Evolutionary conservation across 2,113 vertebrate genomes (phyloP), one percentile per base, ranked within the genome.

Genomic region (Lasiurus cinereus): DNA sequence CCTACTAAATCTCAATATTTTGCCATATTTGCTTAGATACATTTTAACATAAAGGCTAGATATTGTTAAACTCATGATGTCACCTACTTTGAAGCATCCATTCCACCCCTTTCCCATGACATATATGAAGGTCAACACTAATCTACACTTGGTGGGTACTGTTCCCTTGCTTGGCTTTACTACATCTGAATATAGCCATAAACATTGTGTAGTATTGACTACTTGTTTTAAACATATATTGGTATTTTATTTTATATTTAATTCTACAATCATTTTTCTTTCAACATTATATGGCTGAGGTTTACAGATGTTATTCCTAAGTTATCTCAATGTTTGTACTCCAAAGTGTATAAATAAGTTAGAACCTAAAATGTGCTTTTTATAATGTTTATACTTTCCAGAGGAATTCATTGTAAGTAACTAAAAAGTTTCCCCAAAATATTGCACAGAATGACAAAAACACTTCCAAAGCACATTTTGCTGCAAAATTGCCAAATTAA

Each of bases 211-310:
- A 19, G 15, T 15, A 67, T 21, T 54, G 39, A 39, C 14, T 24
- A 64, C 6, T 84, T 84, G 8, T 46, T 82, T 82, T 74, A 64
- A 14, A 62, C 12, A 48, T 22, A 29, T 62, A 39, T 24, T 54
- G 11, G 8, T 79, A 50, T 50, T 16, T 18, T 59, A 56, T 72
- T 96, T 95, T 90, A 50, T 31, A 90, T 64, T 92, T 80, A 69
- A 64, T 74, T 87, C 29, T 93, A 27, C 4, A 74, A 66, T 29
- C 31, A 6, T 74, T 87, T 83, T 72, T 88, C 46, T 66, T 50
- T 83, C 33, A 69, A 43, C 24, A 59, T 89, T 46, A 29, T 46
- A 46, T 7, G 29, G 21, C n/a, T 76, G 18, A 83, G n/a, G 80
- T 83, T 94, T 79, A 33, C 36, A 91, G 76, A 85, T 83, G 14